Base-by-base conservation (phyloP, 2,113 vertebrate genomes). In the Nanorana parkeri region DNA sequence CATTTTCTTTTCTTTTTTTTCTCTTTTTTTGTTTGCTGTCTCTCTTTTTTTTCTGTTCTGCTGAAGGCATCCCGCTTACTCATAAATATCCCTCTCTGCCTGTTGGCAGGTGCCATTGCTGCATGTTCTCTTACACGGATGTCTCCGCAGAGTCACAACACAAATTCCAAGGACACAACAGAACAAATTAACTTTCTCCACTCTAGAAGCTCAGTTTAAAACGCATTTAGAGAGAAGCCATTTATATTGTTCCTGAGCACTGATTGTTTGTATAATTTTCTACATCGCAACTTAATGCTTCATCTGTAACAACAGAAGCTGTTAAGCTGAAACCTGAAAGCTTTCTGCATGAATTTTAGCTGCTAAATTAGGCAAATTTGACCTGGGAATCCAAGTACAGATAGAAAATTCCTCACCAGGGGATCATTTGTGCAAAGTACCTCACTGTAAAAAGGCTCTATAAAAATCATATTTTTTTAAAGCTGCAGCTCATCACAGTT, bases 341-440 rank as follows among this genome's bases (percentile, higher is more conserved):
- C 71, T 83, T 76, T 83, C 56, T 56, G 71, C 80, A 76, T 83
- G 63, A 83, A 75, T 76, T 83, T 83, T 76, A 67, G 80, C 71
- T 75, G 80, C 71, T 76, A 83, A 76, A 83, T 83, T 83, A 83
- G 73, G 80, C 80, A 83, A 83, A 83, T 83, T 68, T 83, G 80
- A 76, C 80, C 80, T 83, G 80, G 80, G 80, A 83, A 83, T 83
- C 80, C 54, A 75, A 83, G 71, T 83, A 83, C 80, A 83, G 80
- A 83, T 76, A 83, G 80, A 83, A 75, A 24, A 83, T 47, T 55
- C 73, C 80, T 51, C 80, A 66, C 80, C 71, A 16, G 80, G 80
- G 80, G 72, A 63, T 76, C 72, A 60, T 83, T 76, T 83, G n/a
- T 13, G 24, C 54, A 83, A 83, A 83, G 71, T 83, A 75, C 72